Base-by-base conservation (phyloP, 2,113 vertebrate species). In the Camelus dromedarius region DNA sequence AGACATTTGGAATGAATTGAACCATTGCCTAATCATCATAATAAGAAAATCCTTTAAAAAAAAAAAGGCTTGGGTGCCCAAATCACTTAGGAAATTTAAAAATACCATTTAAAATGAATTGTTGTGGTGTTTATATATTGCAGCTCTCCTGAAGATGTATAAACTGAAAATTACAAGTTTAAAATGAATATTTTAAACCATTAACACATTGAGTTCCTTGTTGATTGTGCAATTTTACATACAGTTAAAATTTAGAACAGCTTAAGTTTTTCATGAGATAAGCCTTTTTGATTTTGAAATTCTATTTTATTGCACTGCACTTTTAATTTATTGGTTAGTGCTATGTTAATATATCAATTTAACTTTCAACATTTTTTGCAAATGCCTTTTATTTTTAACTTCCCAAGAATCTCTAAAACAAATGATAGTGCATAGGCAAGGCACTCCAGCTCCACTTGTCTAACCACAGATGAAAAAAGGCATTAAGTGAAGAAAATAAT, bases 401-500 rank as follows among this genome's bases (percentile, higher is more conserved):
- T 28, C 46, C n/a, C 9, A 58, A 92, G 70, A 91, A 82, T 95
- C 81, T 89, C 52, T 95, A 91, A 95, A 96, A 72, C 58, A 84
- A 95, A 95, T 90, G 73, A 90, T 67, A 76, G 30, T 26, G 18
- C 48, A 82, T 54, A 93, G n/a, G 20, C 83, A 96, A 93, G 69
- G 22, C 22, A 75, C 16, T 93, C n/a, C 38, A 64, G 80, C 75
- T 95, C 58, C 14, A 70, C 69, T 89, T 95, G 38, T 94, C 62
- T 95, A 95, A 88, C 70, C 30, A 64, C 87, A 56, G 67, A 95
- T 97, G 86, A 95, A 92, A 84, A 91, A 91, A 93, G 32, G 22
- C 95, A 97, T 91, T 96, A 90, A 84, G 54, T 4, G 13, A 62
- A 95, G 93, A 96, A 97, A 98, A 96, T 97, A 97, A 93, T 97